A percentile compares a stretch with the other conserved stretches of the same genome.
Evolutionary conservation across 2,113 vertebrate species (phyloP).

Genomic region (Apodemus speciosus): DNA sequence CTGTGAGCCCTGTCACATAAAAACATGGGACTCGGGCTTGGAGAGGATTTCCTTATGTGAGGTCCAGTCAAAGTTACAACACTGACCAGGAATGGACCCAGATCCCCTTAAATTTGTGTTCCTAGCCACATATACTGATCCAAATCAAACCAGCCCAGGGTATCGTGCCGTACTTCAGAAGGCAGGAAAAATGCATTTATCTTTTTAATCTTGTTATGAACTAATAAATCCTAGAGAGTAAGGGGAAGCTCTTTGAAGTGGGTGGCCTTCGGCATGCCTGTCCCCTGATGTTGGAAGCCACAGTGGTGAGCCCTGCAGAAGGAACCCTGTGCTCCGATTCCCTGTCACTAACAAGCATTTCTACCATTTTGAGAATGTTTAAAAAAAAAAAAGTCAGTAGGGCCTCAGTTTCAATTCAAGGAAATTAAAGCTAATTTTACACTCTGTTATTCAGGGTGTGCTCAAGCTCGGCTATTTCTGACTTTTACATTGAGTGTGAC

Average conservation of each 20-base stretch:
- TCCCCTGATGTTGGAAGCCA: not conserved
- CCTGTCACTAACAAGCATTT: not conserved
- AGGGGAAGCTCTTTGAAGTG: not conserved
- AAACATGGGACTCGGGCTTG: not conserved
- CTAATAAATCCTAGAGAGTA: not conserved
- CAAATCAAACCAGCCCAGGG: not conserved
- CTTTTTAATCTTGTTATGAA: not conserved
- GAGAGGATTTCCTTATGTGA: not conserved
- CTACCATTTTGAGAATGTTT: slow-evolving; percentile 11
- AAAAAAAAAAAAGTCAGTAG: slow-evolving; percentile 10
- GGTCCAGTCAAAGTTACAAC: not conserved
- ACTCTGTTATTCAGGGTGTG: not conserved
- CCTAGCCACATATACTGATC: not conserved
- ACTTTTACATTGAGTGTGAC: not conserved
- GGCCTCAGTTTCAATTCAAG: not conserved
- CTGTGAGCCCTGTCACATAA: not conserved
- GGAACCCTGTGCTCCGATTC: not conserved
- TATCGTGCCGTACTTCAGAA: not conserved
- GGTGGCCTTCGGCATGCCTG: not conserved
- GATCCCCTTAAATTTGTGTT: not conserved
- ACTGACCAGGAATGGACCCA: not conserved
- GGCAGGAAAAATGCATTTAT: not conserved
- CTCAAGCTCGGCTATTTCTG: not conserved
- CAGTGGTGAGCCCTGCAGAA: not conserved
- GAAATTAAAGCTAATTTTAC: not conserved